These are phyloP conservation scores for Gymnothorax javanicus DNA, from an alignment of 2,797 vertebrate species.

Conservation along the genomic window DNA sequence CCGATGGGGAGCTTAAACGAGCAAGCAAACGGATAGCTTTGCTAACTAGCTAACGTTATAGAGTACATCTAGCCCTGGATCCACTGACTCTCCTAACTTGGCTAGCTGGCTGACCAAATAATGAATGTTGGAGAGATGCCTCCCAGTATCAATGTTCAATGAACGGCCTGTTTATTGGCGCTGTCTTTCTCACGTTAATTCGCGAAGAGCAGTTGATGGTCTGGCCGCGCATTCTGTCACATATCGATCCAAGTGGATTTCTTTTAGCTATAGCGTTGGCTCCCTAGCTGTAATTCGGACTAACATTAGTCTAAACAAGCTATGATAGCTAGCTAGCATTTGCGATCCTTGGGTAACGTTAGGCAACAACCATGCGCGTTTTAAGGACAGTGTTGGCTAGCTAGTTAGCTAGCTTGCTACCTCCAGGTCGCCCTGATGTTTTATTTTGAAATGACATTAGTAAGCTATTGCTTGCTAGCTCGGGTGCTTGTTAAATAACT, in stretches of 20 bases:
- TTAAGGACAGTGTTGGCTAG: constrained; percentile 55
- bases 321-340: not conserved
- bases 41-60: not conserved
- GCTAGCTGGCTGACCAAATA: not conserved
- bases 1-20: not conserved
- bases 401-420: constrained; percentile 42
- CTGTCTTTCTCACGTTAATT: constrained; percentile 16
- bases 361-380: too few species aligned
- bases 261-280: not conserved
- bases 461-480: too few species aligned
- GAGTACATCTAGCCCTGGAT: not conserved
- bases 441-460: too few species aligned
- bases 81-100: not conserved
- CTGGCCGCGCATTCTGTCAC: constrained; percentile 14
- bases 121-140: not conserved
- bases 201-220: constrained; percentile 32
- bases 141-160: not conserved
- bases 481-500: too few species aligned
- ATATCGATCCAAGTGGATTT: constrained; percentile 35
- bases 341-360: constrained; percentile 42
- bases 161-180: constrained; percentile 17
- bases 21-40: not conserved
- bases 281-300: too few species aligned
- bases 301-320: not conserved
- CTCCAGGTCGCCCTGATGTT: too few species aligned